Conservation (phyloP, 2,888 invertebrate species). For the Eurytoma adleriae region DNA sequence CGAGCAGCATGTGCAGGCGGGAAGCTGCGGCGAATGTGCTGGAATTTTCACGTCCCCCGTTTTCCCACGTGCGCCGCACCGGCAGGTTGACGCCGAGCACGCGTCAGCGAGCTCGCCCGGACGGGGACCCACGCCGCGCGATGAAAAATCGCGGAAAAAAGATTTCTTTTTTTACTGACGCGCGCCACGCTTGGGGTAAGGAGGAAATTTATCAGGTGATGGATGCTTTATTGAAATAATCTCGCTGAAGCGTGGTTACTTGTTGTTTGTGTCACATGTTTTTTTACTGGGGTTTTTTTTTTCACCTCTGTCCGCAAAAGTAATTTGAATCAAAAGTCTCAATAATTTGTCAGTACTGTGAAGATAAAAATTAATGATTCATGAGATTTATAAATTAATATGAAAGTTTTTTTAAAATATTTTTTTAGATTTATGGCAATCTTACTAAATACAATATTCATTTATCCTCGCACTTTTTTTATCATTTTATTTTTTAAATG, state of each 20-base stretch:
- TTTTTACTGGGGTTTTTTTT: background rate
- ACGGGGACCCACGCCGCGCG: background rate
- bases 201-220: background rate
- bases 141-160: background rate
- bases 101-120: conserved; percentile 15
- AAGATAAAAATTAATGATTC: no score
- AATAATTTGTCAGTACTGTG: no score
- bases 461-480: no score
- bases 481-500: no score
- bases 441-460: no score
- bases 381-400: no score
- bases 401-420: no score
- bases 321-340: no score
- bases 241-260: background rate
- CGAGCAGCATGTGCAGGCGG: background rate
- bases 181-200: background rate
- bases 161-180: background rate
- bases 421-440: no score
- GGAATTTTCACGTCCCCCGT: conserved; percentile 53
- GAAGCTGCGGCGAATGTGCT: conserved; percentile 12
- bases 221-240: background rate
- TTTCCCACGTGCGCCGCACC: conserved; percentile 51
- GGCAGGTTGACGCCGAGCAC: conserved; percentile 50
- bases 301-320: no score
- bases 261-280: background rate